Conservation (phyloP, 2,113 vertebrate species). For the Strix aluco region DNA sequence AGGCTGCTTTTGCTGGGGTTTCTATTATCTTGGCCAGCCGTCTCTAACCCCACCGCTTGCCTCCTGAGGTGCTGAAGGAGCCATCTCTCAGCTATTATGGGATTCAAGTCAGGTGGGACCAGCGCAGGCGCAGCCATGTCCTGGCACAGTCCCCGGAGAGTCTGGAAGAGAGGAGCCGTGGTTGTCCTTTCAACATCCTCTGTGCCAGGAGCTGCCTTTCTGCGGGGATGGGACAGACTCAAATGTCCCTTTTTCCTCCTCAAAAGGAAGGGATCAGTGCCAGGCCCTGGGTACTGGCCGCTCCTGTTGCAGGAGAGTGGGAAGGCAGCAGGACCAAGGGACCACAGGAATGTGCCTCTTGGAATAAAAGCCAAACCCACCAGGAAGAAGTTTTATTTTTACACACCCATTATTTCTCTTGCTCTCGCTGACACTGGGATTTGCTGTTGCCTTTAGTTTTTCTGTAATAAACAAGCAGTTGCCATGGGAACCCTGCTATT, state of each 20-base stretch:
- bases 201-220: background rate
- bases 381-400: constrained; percentile 35
- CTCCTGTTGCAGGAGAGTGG: background rate
- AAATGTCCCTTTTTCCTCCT: background rate
- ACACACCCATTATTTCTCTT: background rate
- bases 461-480: constrained; percentile 57
- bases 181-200: background rate
- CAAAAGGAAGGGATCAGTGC: background rate
- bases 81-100: background rate
- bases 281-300: accelerated
- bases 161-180: background rate
- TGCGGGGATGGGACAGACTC: background rate
- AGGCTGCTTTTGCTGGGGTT: background rate
- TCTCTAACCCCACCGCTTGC: background rate
- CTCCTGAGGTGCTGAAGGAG: background rate
- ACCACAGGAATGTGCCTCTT: background rate
- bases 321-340: background rate
- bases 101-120: background rate
- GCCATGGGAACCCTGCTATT: constrained; percentile 55
- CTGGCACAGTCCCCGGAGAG: background rate
- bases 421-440: background rate
- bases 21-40: background rate
- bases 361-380: background rate
- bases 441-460: constrained; percentile 18
- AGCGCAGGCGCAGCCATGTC: background rate